Conservation (phyloP, 2,888 invertebrate genomes). For the Epinotia bilunana region DNA sequence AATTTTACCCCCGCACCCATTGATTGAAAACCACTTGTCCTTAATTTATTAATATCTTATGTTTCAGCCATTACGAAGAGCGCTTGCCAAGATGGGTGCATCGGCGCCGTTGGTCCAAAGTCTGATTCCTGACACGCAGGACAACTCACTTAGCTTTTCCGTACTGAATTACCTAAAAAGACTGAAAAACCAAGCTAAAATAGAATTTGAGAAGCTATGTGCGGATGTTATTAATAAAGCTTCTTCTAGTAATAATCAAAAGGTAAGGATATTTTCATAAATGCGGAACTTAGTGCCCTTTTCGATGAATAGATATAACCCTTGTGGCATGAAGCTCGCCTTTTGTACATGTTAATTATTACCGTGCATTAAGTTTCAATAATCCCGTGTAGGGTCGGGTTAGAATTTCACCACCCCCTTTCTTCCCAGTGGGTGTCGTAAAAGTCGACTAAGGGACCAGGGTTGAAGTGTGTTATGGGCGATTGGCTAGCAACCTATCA, state of each 20-base stretch:
- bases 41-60: slow-evolving; percentile 39
- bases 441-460: too few species aligned
- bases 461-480: too few species aligned
- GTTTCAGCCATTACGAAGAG: slow-evolving; percentile 93
- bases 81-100: slow-evolving; percentile 95
- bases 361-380: too few species aligned
- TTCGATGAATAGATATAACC: too few species aligned
- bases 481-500: too few species aligned
- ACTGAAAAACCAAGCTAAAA: slow-evolving; percentile 96
- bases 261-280: slow-evolving; percentile 63
- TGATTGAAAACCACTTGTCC: too few species aligned
- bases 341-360: not conserved
- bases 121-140: slow-evolving; percentile 95
- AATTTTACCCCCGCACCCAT: too few species aligned
- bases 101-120: slow-evolving; percentile 92
- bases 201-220: slow-evolving; percentile 94
- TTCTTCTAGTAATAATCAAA: slow-evolving; percentile 78
- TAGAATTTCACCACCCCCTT: too few species aligned
- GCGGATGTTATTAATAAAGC: slow-evolving; percentile 89
- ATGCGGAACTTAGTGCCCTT: too few species aligned
- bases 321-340: too few species aligned
- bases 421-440: too few species aligned
- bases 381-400: too few species aligned
- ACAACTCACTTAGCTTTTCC: slow-evolving; percentile 96
- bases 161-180: slow-evolving; percentile 97